Percentiles rank a stretch among this genome's conserved stretches.
Evolutionary conservation across 2,113 vertebrate genomes (phyloP).

Genomic region (Pteruthius melanotis): DNA sequence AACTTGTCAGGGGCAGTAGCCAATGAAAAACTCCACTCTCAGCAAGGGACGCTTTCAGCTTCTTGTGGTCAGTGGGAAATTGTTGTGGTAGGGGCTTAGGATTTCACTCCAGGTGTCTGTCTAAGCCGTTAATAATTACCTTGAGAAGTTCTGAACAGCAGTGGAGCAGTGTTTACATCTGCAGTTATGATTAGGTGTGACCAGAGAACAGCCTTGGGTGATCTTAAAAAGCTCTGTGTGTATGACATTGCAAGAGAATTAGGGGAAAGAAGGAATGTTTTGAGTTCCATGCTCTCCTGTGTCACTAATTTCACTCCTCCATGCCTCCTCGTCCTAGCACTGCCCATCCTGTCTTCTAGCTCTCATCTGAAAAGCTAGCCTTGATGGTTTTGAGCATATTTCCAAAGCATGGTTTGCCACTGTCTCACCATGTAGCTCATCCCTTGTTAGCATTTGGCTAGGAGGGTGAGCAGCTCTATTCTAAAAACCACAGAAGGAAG

Average conservation of each 20-base stretch:
- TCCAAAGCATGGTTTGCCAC: neutral
- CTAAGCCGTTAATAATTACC: neutral
- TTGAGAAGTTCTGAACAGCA: neutral
- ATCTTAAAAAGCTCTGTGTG: neutral
- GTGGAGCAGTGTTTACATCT: neutral
- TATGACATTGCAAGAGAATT: neutral
- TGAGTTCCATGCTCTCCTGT: neutral
- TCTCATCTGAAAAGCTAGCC: neutral
- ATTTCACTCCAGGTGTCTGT: neutral
- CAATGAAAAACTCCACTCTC: neutral
- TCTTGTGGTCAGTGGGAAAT: neutral
- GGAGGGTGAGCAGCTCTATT: neutral
- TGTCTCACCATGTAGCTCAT: neutral
- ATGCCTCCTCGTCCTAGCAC: neutral
- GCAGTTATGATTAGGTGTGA: neutral
- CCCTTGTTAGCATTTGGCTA: neutral
- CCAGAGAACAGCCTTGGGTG: neutral
- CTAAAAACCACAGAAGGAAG: neutral
- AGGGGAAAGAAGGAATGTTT: neutral
- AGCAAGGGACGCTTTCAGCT: neutral
- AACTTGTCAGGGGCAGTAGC: neutral
- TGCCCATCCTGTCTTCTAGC: accelerated
- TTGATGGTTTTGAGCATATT: neutral
- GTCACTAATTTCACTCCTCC: neutral
- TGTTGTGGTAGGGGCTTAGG: neutral